Conservation (phyloP, 2,888 invertebrate species). For the Xiphydria camelus region DNA sequence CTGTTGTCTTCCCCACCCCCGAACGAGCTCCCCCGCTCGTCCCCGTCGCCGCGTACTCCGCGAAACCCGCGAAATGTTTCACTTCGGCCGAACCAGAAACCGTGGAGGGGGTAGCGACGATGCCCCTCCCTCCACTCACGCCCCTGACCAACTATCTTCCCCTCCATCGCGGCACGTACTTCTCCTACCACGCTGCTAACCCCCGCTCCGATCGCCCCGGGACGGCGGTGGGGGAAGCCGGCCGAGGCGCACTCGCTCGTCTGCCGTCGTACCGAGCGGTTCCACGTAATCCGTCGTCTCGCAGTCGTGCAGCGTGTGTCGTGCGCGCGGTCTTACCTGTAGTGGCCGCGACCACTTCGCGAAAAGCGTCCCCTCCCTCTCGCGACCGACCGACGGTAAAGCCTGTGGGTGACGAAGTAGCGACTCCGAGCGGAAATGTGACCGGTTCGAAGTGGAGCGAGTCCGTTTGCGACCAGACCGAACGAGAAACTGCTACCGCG, state of each 20-base stretch:
- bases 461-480: no score
- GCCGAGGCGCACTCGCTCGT: constrained; percentile 54
- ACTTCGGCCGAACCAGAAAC: no score
- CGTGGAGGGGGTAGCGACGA: no score
- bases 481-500: no score
- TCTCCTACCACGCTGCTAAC: constrained; percentile 3
- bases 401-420: no score
- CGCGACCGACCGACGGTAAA: neutral
- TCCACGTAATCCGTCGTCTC: constrained; percentile 25
- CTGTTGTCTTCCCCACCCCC: constrained; percentile 46
- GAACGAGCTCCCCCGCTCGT: constrained; percentile 12
- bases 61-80: constrained; percentile 55
- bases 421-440: no score
- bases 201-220: constrained; percentile 15
- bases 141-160: constrained; percentile 42
- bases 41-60: constrained; percentile 28
- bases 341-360: neutral
- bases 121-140: constrained; percentile 41
- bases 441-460: no score
- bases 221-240: constrained; percentile 41
- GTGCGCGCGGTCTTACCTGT: constrained; percentile 5
- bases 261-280: constrained; percentile 53
- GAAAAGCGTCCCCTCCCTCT: neutral
- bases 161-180: constrained; percentile 31
- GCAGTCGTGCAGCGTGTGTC: constrained; percentile 32